Conservation (phyloP, 2,888 invertebrate genomes). For the Mantis religiosa region DNA sequence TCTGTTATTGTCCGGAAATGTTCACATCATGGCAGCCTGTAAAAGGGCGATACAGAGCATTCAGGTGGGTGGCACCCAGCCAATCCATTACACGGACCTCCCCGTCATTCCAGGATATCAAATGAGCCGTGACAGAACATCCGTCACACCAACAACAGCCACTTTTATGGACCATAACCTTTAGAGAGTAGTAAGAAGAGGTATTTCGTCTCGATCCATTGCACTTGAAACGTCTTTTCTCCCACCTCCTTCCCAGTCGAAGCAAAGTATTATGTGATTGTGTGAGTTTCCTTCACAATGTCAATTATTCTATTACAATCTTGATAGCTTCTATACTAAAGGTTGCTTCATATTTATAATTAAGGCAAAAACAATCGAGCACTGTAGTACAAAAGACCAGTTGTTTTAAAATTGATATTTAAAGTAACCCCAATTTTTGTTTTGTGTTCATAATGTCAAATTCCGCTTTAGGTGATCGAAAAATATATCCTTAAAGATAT, state of each 20-base stretch:
- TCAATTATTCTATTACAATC: no score
- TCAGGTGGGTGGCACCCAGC: neutral
- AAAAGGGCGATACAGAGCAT: neutral
- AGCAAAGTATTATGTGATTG: no score
- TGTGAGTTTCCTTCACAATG: no score
- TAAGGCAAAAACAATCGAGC: no score
- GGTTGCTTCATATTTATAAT: no score
- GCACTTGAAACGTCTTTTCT: neutral
- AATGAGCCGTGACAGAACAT: neutral
- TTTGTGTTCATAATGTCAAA: no score
- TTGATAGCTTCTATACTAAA: no score
- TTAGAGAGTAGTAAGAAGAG: neutral
- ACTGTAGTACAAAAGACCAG: no score
- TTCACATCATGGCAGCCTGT: neutral
- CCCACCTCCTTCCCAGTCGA: neutral
- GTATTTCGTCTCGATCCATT: neutral
- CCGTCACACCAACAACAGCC: neutral
- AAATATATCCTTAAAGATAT: no score
- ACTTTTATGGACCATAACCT: neutral
- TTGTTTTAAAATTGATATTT: no score
- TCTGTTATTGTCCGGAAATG: neutral
- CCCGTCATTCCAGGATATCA: neutral
- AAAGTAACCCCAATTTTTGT: no score
- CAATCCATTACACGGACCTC: neutral
- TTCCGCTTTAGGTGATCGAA: no score